A percentile compares a stretch with the other conserved stretches of the same genome.
These are phyloP conservation scores for Torymus texanus DNA, from an alignment of 2,888 invertebrate species.

Conservation along the genomic window DNA sequence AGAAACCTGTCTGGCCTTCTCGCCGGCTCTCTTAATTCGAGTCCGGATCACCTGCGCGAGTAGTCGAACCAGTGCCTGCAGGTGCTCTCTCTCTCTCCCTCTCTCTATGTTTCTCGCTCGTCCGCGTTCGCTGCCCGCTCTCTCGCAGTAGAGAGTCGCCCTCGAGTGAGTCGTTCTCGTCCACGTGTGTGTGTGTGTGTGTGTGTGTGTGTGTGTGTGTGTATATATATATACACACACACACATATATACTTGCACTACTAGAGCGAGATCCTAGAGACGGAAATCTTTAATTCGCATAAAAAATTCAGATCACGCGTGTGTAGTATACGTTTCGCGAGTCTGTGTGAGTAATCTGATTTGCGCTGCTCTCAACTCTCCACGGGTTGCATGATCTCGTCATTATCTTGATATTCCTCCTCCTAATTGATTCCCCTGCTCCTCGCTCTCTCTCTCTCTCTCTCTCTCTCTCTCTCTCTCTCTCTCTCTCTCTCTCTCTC, in stretches of 20 bases:
- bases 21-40: constrained; percentile 33
- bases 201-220: too few relatives aligned
- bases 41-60: constrained; percentile 36
- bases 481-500: background rate
- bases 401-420: constrained; percentile 25
- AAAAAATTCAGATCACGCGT: constrained; percentile 9
- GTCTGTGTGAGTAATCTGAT: constrained; percentile 35
- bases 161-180: too few relatives aligned
- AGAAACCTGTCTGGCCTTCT: constrained; percentile 48
- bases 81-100: constrained; percentile 20
- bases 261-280: background rate
- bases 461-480: too few relatives aligned
- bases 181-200: too few relatives aligned
- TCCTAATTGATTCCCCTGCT: constrained; percentile 25
- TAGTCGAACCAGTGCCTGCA: constrained; percentile 36
- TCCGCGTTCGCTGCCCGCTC: too few relatives aligned
- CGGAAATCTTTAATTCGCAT: constrained; percentile 31
- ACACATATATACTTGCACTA: too few relatives aligned
- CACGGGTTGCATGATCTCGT: constrained; percentile 30
- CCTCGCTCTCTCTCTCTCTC: too few relatives aligned
- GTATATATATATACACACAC: too few relatives aligned
- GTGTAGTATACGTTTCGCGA: background rate
- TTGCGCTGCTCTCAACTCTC: constrained; percentile 13
- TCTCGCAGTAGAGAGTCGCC: too few relatives aligned
- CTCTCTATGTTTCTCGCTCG: constrained; percentile 4